phyloP scores from a whole-genome alignment of 1,140 invertebrate genomes.

The Aphelenchoides fujianensis region DNA sequence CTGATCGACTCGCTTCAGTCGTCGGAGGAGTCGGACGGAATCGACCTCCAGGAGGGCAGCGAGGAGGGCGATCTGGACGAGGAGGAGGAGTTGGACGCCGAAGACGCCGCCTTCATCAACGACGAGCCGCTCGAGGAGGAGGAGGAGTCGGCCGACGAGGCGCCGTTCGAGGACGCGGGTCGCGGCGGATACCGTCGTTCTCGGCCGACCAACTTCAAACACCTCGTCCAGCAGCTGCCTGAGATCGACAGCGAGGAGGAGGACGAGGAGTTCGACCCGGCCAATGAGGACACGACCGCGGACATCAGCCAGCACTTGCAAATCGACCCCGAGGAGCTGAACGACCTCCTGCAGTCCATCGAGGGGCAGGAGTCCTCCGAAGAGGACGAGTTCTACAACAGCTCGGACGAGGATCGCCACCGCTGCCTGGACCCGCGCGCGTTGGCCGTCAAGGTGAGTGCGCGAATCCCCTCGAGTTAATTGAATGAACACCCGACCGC shows the following conservation, averaged over 20 bases:
- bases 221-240: no score
- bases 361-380: background rate
- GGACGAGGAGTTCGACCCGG: no score
- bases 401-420: constrained; percentile 15
- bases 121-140: background rate
- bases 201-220: no score
- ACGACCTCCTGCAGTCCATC: background rate
- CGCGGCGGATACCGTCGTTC: no score
- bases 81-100: background rate
- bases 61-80: background rate
- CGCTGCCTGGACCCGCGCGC: background rate
- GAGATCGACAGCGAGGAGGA: no score
- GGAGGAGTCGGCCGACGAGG: background rate
- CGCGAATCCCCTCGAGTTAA: background rate
- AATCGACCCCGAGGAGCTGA: constrained; percentile 9
- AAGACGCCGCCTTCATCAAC: constrained; percentile 15
- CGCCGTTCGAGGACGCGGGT: background rate
- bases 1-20: no score
- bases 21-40: background rate
- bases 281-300: no score
- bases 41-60: background rate
- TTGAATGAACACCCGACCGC: background rate
- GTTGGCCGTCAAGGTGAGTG: background rate
- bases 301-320: no score
- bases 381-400: constrained; percentile 26